Evolutionary conservation across 2,888 invertebrate genomes (phyloP).

Genomic region (Drosophila koepferae): DNA sequence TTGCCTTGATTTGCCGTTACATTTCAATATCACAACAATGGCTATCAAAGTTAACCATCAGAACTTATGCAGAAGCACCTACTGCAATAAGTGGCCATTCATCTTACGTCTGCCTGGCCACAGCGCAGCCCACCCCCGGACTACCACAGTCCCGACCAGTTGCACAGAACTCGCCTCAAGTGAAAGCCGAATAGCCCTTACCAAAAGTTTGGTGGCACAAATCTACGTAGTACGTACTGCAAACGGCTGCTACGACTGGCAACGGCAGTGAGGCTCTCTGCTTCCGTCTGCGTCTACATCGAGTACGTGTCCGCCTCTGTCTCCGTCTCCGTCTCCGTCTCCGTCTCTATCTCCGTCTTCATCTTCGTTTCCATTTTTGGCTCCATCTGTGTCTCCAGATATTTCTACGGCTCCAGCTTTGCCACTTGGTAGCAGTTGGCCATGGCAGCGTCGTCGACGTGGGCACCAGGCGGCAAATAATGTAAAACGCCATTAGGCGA

Average conservation of each 20-base stretch:
- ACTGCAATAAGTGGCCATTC: conserved; percentile 75
- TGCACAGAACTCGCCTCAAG: conserved; percentile 56
- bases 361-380: not conserved
- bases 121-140: conserved; percentile 9
- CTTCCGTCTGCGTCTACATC: conserved; percentile 12
- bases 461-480: conserved; percentile 84
- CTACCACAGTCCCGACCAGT: conserved; percentile 12
- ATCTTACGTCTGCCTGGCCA: conserved; percentile 61
- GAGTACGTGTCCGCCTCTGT: not conserved
- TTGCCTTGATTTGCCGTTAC: conserved; percentile 18
- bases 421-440: conserved; percentile 75
- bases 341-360: conserved; percentile 2
- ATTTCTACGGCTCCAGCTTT: conserved; percentile 21
- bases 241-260: conserved; percentile 59
- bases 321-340: conserved; percentile 4
- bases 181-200: conserved; percentile 53
- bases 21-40: conserved; percentile 36
- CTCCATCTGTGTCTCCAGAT: conserved; percentile 10
- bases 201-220: conserved; percentile 57
- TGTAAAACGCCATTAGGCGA: conserved; percentile 84
- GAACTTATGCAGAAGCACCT: conserved; percentile 42
- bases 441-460: conserved; percentile 48
- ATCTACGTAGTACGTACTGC: conserved; percentile 36
- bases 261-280: conserved; percentile 26
- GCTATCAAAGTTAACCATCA: conserved; percentile 37